Base-by-base conservation (phyloP, 30 jellyfish, hydroid and myxozoan species). In the Clytia hemisphaerica region DNA sequence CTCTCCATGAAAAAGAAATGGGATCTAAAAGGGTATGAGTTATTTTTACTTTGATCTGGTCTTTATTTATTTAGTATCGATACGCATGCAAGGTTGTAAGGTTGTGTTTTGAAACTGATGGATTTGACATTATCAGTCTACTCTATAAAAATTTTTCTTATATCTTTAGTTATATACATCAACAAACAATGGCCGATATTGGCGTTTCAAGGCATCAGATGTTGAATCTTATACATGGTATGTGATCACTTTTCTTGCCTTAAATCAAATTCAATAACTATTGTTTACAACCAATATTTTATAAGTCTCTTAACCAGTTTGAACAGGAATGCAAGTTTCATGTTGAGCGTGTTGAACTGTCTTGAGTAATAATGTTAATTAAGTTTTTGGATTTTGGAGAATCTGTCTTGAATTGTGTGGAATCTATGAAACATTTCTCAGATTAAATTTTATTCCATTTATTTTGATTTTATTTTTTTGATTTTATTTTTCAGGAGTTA, bases 211-310 rank as follows among this genome's bases (percentile, higher is more conserved):
- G 63, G 35, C 78, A 1, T 45, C 59, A 7, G 72, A 76, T 50
- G 94, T 88, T 61, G 49, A 80, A 46, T 27, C 78, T 10, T 88
- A 60, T 45, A 79, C 72, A 81, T 88, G 97, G 97, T 87, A 45
- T 32, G 96, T 37, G 5, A 26, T 45, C 49, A 0, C 32, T 28
- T 27, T 6, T 55, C 18, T 48, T 14, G 21, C 35, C 27, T 22
- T n/a, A 36, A 26, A 22, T 28, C 76, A 14, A 59, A 59, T 15
- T 51, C 44, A 3, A 6, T 19, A n/a, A n/a, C n/a, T 53, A 9
- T 59, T 59, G 0, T 27, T 63, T 40, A n/a, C n/a, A n/a, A n/a
- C n/a, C n/a, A n/a, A n/a, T n/a, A n/a, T n/a, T n/a, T n/a, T n/a
- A n/a, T n/a, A n/a, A n/a, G n/a, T n/a, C n/a, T n/a, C n/a, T n/a